Percentiles rank a stretch among this genome's conserved stretches.
phyloP scores from a whole-genome alignment of 2,113 vertebrate genomes.

The Cariama cristata region DNA sequence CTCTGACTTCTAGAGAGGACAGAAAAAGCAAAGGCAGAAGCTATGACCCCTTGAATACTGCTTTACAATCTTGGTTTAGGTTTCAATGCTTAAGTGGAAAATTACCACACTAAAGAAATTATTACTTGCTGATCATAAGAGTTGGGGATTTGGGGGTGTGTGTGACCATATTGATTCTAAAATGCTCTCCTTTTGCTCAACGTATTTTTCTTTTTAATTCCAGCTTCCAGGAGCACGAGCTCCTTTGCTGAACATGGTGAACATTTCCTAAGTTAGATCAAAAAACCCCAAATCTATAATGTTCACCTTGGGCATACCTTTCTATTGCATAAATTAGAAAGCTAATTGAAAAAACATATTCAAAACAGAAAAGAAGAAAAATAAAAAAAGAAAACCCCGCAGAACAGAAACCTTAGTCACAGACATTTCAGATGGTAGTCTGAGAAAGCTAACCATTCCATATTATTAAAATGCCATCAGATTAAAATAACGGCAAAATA shows the following conservation, averaged over 20 bases:
- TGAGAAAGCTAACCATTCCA: not conserved
- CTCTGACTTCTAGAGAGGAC: not conserved
- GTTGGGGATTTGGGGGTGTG: not conserved
- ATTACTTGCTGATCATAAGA: not conserved
- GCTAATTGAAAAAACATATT: not conserved
- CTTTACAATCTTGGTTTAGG: not conserved
- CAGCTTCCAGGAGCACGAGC: not conserved
- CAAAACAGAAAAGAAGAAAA: not conserved
- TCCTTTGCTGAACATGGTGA: conserved; percentile 13
- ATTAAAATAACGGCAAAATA: conserved; percentile 28
- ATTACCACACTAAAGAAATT: not conserved
- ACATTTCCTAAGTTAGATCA: not conserved
- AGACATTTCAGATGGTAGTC: not conserved
- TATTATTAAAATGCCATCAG: conserved; percentile 44
- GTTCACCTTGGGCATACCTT: not conserved
- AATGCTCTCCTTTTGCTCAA: not conserved
- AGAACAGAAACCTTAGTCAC: not conserved
- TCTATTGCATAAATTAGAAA: not conserved
- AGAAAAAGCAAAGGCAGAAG: not conserved
- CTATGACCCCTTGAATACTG: not conserved
- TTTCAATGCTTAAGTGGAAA: conserved; percentile 29
- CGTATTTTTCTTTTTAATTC: conserved; percentile 40
- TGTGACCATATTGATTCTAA: not conserved
- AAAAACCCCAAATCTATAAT: not conserved
- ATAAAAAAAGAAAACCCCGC: not conserved